These are phyloP conservation scores for Drosophila gunungcola DNA, from an alignment of 1,140 invertebrate genomes.

Conservation along the genomic window DNA sequence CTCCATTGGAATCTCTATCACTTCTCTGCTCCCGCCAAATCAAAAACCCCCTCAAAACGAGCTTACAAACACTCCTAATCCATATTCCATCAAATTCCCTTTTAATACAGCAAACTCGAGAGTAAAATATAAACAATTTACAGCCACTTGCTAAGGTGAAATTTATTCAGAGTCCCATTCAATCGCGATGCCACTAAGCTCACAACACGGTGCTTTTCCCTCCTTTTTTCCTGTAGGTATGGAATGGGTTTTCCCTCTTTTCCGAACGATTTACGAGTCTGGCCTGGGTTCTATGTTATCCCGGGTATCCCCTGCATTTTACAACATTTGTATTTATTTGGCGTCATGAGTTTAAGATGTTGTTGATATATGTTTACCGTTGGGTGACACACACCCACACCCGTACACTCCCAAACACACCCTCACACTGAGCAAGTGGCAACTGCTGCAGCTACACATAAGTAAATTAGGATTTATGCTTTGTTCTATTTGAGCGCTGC, in stretches of 20 bases:
- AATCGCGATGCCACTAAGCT: slow-evolving; percentile 55
- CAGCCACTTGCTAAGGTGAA: slow-evolving; percentile 50
- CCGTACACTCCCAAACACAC: slow-evolving; percentile 24
- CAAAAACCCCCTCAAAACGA: slow-evolving; percentile 34
- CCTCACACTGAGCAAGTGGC: slow-evolving; percentile 31
- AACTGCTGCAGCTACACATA: slow-evolving; percentile 68
- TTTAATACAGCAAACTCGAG: slow-evolving; percentile 45
- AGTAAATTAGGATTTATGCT: slow-evolving; percentile 84
- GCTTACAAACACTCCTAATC: slow-evolving; percentile 30
- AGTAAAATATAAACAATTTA: slow-evolving; percentile 56
- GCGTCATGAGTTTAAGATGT: slow-evolving; percentile 82
- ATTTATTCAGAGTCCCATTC: slow-evolving; percentile 54
- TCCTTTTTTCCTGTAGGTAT: background rate
- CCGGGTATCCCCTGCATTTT: slow-evolving; percentile 58
- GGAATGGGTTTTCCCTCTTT: slow-evolving; percentile 34
- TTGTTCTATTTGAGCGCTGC: slow-evolving; percentile 83
- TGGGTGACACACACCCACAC: slow-evolving; percentile 58
- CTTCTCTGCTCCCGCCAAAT: background rate
- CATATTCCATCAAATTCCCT: slow-evolving; percentile 49
- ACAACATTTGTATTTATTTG: slow-evolving; percentile 83
- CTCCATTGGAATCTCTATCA: slow-evolving; percentile 5
- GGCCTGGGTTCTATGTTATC: slow-evolving; percentile 14
- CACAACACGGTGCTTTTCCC: slow-evolving; percentile 38
- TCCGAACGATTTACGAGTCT: slow-evolving; percentile 53
- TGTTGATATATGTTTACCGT: slow-evolving; percentile 78